Evolutionary conservation across 2,888 invertebrate genomes (phyloP), one percentile per base, ranked within the genome.

Genomic region (Polietes domitor): DNA sequence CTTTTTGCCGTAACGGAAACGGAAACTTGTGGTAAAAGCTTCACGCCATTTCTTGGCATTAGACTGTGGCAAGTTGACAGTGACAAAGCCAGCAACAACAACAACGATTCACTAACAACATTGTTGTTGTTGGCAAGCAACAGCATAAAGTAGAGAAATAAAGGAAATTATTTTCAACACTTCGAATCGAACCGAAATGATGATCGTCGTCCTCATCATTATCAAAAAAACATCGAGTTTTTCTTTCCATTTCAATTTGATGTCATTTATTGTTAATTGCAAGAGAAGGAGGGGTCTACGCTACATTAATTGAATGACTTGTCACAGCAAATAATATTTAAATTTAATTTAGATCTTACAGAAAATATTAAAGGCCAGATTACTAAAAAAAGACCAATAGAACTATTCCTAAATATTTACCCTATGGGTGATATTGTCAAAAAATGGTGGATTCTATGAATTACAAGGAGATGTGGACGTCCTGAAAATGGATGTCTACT

Each of bases 21-120:
- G 83, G 83, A 85, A 85, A 77, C 77, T 77, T 82, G 85, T 78
- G 85, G 85, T 85, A 82, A 83, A 85, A 83, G 85, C 83, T 79
- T 81, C 65, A 65, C 78, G 61, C 76, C 75, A 81, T 79, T 73
- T 78, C n/a, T 68, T 68, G 3, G 41, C 41, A 68, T 68, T 68
- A 68, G 7, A 19, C 19, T 41, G 65, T 63, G 63, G 63, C 32
- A 32, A 32, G 63, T 41, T 65, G 65, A 37, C 65, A 75, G 65
- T 72, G n/a, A n/a, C n/a, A n/a, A n/a, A n/a, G n/a, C n/a, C n/a
- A 28, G 68, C 61, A 58, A 50, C 28, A 26, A 21, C 24, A 41
- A 58, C 43, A 53, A 41, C 47, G n/a, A 47, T 12, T 47, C n/a
- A 70, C n/a, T 37, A 37, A 37, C 37, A 80, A 77, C 37, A 37